These are phyloP conservation scores for Dysmachus trigonus DNA, from an alignment of 2,888 invertebrate genomes.

Conservation along the genomic window DNA sequence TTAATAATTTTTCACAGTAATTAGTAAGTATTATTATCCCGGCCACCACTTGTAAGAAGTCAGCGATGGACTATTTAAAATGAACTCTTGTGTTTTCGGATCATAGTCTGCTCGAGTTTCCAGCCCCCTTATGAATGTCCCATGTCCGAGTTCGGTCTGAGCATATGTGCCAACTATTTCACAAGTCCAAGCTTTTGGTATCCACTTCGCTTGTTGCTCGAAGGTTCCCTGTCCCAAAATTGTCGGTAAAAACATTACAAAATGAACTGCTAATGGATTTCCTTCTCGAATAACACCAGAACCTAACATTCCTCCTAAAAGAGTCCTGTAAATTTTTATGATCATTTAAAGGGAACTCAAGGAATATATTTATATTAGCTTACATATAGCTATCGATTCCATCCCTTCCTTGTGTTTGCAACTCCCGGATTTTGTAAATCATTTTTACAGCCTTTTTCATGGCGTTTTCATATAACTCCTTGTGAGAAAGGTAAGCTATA, in stretches of 20 bases:
- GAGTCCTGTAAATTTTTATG: conserved; percentile 54
- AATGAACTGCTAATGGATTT: conserved; percentile 76
- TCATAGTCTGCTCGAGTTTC: conserved; percentile 96
- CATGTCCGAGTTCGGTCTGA: conserved; percentile 96
- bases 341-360: not conserved
- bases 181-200: conserved; percentile 81
- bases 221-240: conserved; percentile 88
- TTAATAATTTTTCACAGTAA: too few relatives aligned
- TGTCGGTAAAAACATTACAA: conserved; percentile 92
- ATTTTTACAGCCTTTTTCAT: conserved; percentile 77
- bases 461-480: conserved; percentile 83
- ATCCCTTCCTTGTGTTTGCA: conserved; percentile 77
- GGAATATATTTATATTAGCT: conserved; percentile 47
- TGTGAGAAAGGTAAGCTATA: conserved; percentile 81
- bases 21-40: too few relatives aligned
- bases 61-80: conserved; percentile 85
- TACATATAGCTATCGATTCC: conserved; percentile 82
- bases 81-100: conserved; percentile 80
- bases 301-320: conserved; percentile 61
- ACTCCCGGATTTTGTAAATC: conserved; percentile 74
- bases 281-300: conserved; percentile 62
- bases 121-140: conserved; percentile 89
- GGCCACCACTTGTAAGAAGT: conserved; percentile 98
- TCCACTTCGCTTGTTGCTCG: conserved; percentile 90
- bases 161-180: conserved; percentile 94